These are phyloP conservation scores for Mirza zaza DNA, from an alignment of 2,113 vertebrate species.

Conservation along the genomic window DNA sequence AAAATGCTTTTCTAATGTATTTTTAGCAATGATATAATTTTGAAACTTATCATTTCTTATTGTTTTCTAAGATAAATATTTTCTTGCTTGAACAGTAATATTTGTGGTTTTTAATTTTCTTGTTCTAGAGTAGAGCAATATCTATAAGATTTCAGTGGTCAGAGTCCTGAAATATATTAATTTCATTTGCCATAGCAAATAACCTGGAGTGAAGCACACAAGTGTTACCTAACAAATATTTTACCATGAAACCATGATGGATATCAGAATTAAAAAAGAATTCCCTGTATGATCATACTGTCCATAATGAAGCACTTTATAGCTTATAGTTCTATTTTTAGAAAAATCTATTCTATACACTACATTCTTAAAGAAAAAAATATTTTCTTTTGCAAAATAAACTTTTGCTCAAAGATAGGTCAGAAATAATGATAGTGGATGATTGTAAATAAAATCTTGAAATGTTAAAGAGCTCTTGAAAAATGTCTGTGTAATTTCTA, in stretches of 20 bases:
- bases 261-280: not conserved
- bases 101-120: not conserved
- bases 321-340: not conserved
- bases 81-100: not conserved
- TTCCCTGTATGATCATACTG: not conserved
- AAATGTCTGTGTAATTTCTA: not conserved
- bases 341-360: not conserved
- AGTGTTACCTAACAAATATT: not conserved
- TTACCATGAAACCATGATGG: not conserved
- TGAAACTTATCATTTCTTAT: not conserved
- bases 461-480: not conserved
- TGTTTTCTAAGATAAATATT: not conserved
- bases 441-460: not conserved
- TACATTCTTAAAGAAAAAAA: not conserved
- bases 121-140: not conserved
- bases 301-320: conserved; percentile 1
- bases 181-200: not conserved
- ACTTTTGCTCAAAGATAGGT: conserved; percentile 21
- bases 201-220: not conserved
- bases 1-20: not conserved
- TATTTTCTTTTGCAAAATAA: not conserved
- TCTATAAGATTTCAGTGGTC: not conserved
- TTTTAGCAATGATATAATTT: not conserved
- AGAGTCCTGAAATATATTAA: not conserved
- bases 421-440: conserved; percentile 40